phyloP scores from a whole-genome alignment of 2,797 vertebrate genomes.

The Schizothorax lantsangensis region DNA sequence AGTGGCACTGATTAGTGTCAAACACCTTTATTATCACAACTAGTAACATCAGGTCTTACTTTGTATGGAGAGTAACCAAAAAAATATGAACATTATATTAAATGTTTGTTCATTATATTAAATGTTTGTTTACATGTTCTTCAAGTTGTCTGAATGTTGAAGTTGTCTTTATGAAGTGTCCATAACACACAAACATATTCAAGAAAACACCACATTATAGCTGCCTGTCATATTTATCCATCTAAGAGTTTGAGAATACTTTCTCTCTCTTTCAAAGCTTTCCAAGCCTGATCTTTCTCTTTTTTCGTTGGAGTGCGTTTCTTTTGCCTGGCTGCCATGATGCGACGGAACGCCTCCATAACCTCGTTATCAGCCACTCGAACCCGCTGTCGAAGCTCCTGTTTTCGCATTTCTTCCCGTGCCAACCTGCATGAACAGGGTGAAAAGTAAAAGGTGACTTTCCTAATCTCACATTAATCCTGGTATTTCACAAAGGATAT shows the following conservation, averaged over 20 bases:
- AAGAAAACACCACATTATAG: not conserved
- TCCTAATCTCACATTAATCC: not conserved
- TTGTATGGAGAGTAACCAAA: not conserved
- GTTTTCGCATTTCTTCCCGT: slow-evolving; percentile 94
- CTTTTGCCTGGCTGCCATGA: slow-evolving; percentile 98
- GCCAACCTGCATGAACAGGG: slow-evolving; percentile 80
- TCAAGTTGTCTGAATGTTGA: slow-evolving; percentile 8
- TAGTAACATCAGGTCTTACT: not conserved
- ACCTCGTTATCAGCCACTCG: slow-evolving; percentile 96
- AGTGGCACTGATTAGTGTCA: slow-evolving; percentile 10
- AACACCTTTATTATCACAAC: slow-evolving; percentile 12
- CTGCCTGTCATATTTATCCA: slow-evolving; percentile 68
- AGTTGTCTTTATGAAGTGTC: slow-evolving; percentile 5
- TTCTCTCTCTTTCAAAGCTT: slow-evolving; percentile 94
- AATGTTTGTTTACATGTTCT: not conserved
- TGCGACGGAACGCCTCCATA: slow-evolving; percentile 97
- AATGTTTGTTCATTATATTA: not conserved
- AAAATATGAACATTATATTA: not conserved
- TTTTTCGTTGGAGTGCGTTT: slow-evolving; percentile 98
- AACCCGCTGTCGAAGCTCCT: slow-evolving; percentile 94
- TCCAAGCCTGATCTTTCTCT: slow-evolving; percentile 98
- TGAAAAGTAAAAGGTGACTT: not conserved
- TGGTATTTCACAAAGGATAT: not conserved
- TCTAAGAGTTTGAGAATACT: slow-evolving; percentile 96
- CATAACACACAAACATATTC: slow-evolving; percentile 4